Conservation (phyloP, 2,797 vertebrate genomes). For the Myiothlypis coronata region DNA sequence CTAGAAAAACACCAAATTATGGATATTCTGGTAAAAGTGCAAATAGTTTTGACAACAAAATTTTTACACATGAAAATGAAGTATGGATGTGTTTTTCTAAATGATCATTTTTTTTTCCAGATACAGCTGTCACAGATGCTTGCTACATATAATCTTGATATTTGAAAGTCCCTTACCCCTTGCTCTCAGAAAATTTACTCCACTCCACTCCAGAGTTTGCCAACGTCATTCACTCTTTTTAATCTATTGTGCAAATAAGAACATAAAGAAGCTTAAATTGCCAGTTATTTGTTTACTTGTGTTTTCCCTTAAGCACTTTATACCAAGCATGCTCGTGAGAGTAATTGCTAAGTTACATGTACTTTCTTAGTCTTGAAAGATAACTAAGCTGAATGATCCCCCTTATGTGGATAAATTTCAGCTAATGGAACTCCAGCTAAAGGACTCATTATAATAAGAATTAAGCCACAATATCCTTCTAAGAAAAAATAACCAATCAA, state of each 20-base stretch:
- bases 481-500: background rate
- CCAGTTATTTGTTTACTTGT: conserved; percentile 2
- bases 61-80: background rate
- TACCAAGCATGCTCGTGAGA: background rate
- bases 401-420: background rate
- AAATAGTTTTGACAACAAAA: background rate
- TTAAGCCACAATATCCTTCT: background rate
- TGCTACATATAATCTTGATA: accelerated
- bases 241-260: background rate
- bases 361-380: background rate
- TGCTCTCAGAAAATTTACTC: background rate
- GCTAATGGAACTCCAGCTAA: background rate
- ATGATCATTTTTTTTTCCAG: background rate
- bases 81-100: background rate
- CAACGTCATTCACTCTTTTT: background rate
- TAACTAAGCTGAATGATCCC: background rate
- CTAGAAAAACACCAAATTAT: background rate
- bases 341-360: background rate
- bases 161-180: background rate
- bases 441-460: background rate
- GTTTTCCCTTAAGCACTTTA: background rate
- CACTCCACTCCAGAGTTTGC: background rate
- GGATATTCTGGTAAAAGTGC: background rate
- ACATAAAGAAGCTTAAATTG: background rate
- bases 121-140: background rate